Base-by-base conservation (phyloP, 2,888 invertebrate species). In the Cremastobaeus sp. region DNA sequence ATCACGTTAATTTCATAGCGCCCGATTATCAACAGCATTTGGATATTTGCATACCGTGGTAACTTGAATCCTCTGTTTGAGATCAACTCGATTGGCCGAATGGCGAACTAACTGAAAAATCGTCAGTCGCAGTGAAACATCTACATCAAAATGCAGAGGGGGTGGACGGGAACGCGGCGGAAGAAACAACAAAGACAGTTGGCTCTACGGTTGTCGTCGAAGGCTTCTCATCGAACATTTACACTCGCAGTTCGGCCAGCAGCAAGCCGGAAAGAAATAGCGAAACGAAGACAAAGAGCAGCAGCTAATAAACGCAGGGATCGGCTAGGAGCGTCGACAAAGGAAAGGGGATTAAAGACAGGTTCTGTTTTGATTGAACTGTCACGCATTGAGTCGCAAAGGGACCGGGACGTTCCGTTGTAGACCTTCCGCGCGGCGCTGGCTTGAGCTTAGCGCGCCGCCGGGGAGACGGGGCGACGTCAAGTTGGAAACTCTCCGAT, bases 401-500 rank as follows among this genome's bases (percentile, higher is more conserved):
- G 75, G 77, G 77, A 73, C 62, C n/a, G 54, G 30, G 45, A 37
- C 57, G 34, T 54, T 55, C 43, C 45, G 71, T 60, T 45, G 68
- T 64, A 70, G 71, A 70, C 64, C 68, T 70, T 69, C 55, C 57
- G 37, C 50, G 50, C 35, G 47, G 54, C 32, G 52, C 52, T 57
- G 64, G 52, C 69, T 74, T 76, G 54, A 72, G 69, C 57, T 43
- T 39, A 30, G 15, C 34, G 54, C 21, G 54, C 55, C 37, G 32
- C n/a, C 30, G 47, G 62, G 25, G 39, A 41, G 50, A 17, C 9
- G 47, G 37, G 17, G 35, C 48, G 39, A 59, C 45, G 28, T 39
- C 47, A 71, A 66, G 50, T 81, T 83, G 80, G 78, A 79, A 81
- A 79, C 78, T 77, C 69, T 17, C 47, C 66, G 69, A 57, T 77